Evolutionary conservation across 2,888 invertebrate genomes (phyloP), one percentile per base, ranked within the genome.

Genomic region (Parnassius smintheus): DNA sequence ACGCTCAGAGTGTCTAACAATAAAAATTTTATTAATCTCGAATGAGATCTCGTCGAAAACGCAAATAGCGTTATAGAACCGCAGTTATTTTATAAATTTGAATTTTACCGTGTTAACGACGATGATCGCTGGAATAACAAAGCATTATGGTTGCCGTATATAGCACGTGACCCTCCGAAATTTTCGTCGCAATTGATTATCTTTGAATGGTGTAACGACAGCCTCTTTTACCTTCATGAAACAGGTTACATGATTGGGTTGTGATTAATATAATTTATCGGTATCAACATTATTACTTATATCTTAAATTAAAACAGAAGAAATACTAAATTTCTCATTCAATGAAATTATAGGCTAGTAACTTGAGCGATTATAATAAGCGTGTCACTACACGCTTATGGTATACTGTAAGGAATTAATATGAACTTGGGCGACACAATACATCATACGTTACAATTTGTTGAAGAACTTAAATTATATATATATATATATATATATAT

Each of bases 1-100:
- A 48, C 65, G 65, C 69, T 70, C 70, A 70, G 70, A 71, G 75
- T 71, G 75, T 70, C 68, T 73, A 74, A 82, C 81, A 81, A 82
- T 88, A 86, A 84, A 83, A 77, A 54, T 80, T 82, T 82, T 88
- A 85, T 87, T 83, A 84, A 85, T 83, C 80, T 80, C 76, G 68
- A 78, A 81, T 77, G 79, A 75, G 77, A 78, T 82, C 78, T 76
- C 70, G 61, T 57, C 71, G 72, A 70, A 72, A 75, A 74, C 73
- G 75, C 70, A 73, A 78, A 81, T 75, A 66, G 75, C 74, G 72
- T 78, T 74, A 76, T 75, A 74, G 70, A 73, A 72, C 70, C 72
- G 68, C 75, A 78, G 80, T 83, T 76, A 75, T 75, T 76, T 76
- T 78, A 80, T 78, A 80, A 78, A 78, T 79, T 76, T 73, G 68